These are phyloP conservation scores for Halictus rubicundus DNA, from an alignment of 1,140 invertebrate genomes.

Conservation along the genomic window DNA sequence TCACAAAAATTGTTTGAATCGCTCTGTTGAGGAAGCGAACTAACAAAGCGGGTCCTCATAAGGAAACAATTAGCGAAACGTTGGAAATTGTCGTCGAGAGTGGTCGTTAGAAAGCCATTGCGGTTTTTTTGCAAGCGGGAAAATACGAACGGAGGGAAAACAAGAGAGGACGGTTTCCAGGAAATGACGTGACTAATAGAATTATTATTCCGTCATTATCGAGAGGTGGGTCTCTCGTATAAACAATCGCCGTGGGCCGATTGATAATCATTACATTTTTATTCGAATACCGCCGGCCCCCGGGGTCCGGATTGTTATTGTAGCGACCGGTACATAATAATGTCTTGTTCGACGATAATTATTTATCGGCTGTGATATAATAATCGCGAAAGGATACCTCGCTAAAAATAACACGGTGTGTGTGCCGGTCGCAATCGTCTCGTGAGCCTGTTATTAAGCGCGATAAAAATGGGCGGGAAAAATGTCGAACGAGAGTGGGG, in stretches of 20 bases:
- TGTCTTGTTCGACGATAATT: slow-evolving; percentile 25
- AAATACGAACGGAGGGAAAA: too few species aligned
- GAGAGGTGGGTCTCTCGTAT: neutral
- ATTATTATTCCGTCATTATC: slow-evolving; percentile 2
- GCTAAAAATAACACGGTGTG: slow-evolving; percentile 20
- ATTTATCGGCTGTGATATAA: slow-evolving; percentile 43
- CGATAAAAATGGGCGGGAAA: slow-evolving; percentile 32
- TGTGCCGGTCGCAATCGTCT: neutral
- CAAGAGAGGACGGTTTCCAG: neutral
- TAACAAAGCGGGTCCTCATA: neutral
- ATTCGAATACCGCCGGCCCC: neutral
- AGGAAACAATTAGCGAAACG: slow-evolving; percentile 15
- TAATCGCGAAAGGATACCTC: slow-evolving; percentile 13
- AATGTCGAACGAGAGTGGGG: neutral
- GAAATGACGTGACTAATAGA: neutral
- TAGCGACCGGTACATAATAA: neutral
- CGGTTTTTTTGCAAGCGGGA: neutral
- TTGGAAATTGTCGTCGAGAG: neutral
- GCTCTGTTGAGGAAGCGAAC: too few species aligned
- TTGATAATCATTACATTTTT: neutral
- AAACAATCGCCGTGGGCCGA: neutral
- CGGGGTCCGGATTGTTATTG: neutral
- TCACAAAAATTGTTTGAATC: too few species aligned
- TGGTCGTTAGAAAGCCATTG: neutral
- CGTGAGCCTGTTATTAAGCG: slow-evolving; percentile 17